These are phyloP conservation scores for Heliconius himera DNA, from an alignment of 1,140 invertebrate species.

Conservation along the genomic window DNA sequence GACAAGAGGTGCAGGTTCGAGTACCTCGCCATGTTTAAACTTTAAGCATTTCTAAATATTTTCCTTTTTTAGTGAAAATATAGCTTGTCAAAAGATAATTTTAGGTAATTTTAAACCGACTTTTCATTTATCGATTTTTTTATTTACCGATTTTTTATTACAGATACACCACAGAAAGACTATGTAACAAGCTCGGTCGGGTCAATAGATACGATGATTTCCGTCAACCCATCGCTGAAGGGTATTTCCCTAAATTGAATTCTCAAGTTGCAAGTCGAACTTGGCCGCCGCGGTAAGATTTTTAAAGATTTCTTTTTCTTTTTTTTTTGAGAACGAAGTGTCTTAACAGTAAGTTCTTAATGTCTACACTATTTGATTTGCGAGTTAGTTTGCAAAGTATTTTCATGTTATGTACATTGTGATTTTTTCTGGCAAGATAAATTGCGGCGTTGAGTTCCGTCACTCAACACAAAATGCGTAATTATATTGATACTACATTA, in stretches of 20 bases:
- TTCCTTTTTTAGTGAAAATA: too few relatives aligned
- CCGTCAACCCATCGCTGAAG: conserved; percentile 79
- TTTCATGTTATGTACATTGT: too few relatives aligned
- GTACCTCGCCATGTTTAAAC: too few relatives aligned
- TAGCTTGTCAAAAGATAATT: background rate
- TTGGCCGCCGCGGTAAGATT: conserved; percentile 58
- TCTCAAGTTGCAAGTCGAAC: conserved; percentile 80
- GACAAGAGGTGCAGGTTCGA: background rate
- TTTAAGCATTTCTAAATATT: too few relatives aligned
- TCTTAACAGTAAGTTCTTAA: background rate
- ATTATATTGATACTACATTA: too few relatives aligned
- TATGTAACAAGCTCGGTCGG: conserved; percentile 80
- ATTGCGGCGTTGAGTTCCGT: too few relatives aligned
- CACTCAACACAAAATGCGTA: too few relatives aligned
- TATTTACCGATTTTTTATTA: conserved; percentile 11
- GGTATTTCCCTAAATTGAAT: conserved; percentile 84
- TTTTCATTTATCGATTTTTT: too few relatives aligned
- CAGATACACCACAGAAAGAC: conserved; percentile 83
- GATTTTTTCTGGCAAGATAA: too few relatives aligned
- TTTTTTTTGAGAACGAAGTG: too few relatives aligned
- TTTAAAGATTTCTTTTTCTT: background rate
- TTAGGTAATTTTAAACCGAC: conserved; percentile 18
- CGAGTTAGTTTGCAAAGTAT: too few relatives aligned
- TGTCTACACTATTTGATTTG: background rate
- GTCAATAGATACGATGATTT: conserved; percentile 78